A percentile compares a stretch with the other conserved stretches of the same genome.
Evolutionary conservation across 1,140 invertebrate species (phyloP).

Genomic region (Phenacoccus solenopsis): DNA sequence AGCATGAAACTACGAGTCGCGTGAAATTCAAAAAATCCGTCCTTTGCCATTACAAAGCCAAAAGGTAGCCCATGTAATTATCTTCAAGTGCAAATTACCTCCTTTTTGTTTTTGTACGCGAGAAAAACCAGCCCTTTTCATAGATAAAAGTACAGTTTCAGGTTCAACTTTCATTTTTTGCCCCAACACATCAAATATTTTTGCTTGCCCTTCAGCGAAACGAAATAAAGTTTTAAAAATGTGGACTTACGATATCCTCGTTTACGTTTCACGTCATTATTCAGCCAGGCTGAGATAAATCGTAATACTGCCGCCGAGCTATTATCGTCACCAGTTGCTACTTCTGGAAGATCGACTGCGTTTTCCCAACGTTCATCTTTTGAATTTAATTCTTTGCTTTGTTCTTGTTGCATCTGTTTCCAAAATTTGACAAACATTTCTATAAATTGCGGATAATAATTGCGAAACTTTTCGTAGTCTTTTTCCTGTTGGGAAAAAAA

Average conservation of each 20-base stretch:
- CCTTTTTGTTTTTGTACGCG: not conserved
- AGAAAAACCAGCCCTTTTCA: no score
- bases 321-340: not conserved
- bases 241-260: slow-evolving; percentile 12
- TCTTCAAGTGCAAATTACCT: not conserved
- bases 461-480: slow-evolving; percentile 10
- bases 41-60: no score
- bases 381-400: not conserved
- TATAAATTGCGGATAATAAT: not conserved
- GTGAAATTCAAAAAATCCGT: no score
- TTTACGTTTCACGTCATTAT: slow-evolving; percentile 9
- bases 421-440: not conserved
- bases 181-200: no score
- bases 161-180: no score
- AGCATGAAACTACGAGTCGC: no score
- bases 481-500: no score
- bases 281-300: not conserved
- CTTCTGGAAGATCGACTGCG: not conserved
- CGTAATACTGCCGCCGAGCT: not conserved
- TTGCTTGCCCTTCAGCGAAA: no score
- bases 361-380: not conserved
- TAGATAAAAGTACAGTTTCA: no score
- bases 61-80: not conserved
- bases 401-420: not conserved
- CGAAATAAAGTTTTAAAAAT: not conserved